Conservation (phyloP, 2,888 invertebrate species). For the Therioaphis trifolii region DNA sequence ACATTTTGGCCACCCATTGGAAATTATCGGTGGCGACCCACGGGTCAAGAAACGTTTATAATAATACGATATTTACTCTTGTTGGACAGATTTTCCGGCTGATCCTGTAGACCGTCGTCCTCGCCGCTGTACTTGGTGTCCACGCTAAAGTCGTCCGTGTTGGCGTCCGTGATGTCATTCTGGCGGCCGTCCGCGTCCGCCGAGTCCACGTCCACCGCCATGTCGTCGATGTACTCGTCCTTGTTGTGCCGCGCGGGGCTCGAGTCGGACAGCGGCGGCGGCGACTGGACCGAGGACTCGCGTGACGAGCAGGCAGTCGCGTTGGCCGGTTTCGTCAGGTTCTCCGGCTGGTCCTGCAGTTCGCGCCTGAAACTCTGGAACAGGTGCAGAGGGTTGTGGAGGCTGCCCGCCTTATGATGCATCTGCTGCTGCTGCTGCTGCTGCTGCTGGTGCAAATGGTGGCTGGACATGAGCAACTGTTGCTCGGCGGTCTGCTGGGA, state of each 20-base stretch:
- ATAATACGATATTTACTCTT: constrained; percentile 67
- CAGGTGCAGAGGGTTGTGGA: constrained; percentile 64
- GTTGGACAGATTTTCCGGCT: constrained; percentile 83
- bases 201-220: constrained; percentile 63
- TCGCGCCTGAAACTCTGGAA: constrained; percentile 72
- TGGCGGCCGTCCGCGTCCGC: constrained; percentile 68
- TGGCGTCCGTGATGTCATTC: constrained; percentile 75
- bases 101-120: constrained; percentile 78
- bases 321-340: constrained; percentile 74
- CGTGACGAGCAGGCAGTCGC: constrained; percentile 69
- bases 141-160: constrained; percentile 82
- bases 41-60: no score
- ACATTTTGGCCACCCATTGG: no score
- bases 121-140: constrained; percentile 82
- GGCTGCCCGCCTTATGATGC: constrained; percentile 71
- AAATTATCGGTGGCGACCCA: no score
- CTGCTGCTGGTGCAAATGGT: constrained; percentile 67
- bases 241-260: constrained; percentile 66
- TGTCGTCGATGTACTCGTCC: constrained; percentile 63
- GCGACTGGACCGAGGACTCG: constrained; percentile 68
- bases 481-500: constrained; percentile 72
- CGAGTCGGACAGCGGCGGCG: constrained; percentile 68
- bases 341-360: constrained; percentile 82
- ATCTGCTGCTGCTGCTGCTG: constrained; percentile 39
- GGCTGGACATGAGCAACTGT: constrained; percentile 26